Conservation (phyloP, 2,888 invertebrate species). For the Psylliodes chrysocephalus region DNA sequence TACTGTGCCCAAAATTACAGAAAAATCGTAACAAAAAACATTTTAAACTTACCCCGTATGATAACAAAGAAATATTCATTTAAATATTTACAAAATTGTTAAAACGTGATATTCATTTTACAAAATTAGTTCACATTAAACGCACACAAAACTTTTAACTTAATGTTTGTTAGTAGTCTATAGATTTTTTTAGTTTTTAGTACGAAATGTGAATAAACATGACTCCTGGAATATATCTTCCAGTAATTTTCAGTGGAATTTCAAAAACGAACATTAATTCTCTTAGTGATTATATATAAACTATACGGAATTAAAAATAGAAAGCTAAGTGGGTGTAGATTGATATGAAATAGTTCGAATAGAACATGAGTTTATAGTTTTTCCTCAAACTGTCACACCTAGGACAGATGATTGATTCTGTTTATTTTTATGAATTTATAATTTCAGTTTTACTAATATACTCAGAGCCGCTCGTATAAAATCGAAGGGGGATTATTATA, state of each 20-base stretch:
- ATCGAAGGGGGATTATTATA: too few relatives aligned
- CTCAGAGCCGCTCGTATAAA: too few relatives aligned
- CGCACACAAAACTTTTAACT: too few relatives aligned
- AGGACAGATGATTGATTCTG: too few relatives aligned
- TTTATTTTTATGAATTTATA: too few relatives aligned
- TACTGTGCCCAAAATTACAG: too few relatives aligned
- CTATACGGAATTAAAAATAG: slow-evolving; percentile 10
- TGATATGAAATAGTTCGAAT: slow-evolving; percentile 8
- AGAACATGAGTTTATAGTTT: background rate
- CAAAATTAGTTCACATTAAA: background rate
- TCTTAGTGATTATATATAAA: slow-evolving; percentile 11
- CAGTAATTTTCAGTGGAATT: slow-evolving; percentile 1
- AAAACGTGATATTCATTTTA: background rate
- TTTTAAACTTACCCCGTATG: background rate
- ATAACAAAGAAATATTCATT: background rate
- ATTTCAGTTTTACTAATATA: too few relatives aligned
- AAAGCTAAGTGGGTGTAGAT: slow-evolving; percentile 12
- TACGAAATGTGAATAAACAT: background rate
- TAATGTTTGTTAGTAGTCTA: too few relatives aligned
- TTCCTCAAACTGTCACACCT: background rate
- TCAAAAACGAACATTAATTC: slow-evolving; percentile 5
- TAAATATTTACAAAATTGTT: background rate
- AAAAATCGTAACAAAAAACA: too few relatives aligned
- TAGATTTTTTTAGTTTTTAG: background rate
- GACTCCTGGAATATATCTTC: slow-evolving; percentile 7